A percentile compares a stretch with the other conserved stretches of the same genome.
phyloP scores from a whole-genome alignment of 35 echinoderm and acorn worm genomes.

The Ophiothrix spiculata region DNA sequence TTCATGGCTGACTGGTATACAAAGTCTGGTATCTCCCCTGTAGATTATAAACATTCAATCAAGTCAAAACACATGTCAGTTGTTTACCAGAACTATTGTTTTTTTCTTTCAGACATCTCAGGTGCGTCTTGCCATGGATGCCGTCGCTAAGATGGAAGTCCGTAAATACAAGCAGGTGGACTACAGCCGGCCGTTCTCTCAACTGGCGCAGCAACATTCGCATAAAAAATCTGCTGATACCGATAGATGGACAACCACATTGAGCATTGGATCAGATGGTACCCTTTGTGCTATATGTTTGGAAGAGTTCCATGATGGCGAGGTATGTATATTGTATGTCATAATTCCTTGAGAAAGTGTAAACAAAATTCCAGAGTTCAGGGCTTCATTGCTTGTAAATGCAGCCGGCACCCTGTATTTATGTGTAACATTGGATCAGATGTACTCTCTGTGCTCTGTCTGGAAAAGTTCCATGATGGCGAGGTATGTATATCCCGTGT shows the following conservation, averaged over 20 bases:
- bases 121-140: constrained; percentile 58
- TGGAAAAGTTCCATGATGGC: constrained; percentile 94
- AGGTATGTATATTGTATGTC: constrained; percentile 76
- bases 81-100: too few relatives aligned
- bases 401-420: too few relatives aligned
- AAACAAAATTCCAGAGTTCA: too few relatives aligned
- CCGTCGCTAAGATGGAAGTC: constrained; percentile 84
- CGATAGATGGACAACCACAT: constrained; percentile 48
- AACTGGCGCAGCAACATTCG: constrained; percentile 7
- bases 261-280: constrained; percentile 80
- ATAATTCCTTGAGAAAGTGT: too few relatives aligned
- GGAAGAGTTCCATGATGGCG: constrained; percentile 94
- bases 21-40: too few relatives aligned
- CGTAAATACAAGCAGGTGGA: constrained; percentile 68
- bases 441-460: constrained; percentile 88
- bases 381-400: too few relatives aligned
- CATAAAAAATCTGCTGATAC: too few relatives aligned
- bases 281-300: constrained; percentile 95
- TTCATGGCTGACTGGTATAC: too few relatives aligned
- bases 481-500: constrained; percentile 81
- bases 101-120: constrained; percentile 83
- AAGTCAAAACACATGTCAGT: too few relatives aligned
- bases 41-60: too few relatives aligned
- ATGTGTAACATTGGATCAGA: constrained; percentile 88
- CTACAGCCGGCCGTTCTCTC: constrained; percentile 18